Conservation (phyloP, 2,888 invertebrate species). For the Acronicta psi region DNA sequence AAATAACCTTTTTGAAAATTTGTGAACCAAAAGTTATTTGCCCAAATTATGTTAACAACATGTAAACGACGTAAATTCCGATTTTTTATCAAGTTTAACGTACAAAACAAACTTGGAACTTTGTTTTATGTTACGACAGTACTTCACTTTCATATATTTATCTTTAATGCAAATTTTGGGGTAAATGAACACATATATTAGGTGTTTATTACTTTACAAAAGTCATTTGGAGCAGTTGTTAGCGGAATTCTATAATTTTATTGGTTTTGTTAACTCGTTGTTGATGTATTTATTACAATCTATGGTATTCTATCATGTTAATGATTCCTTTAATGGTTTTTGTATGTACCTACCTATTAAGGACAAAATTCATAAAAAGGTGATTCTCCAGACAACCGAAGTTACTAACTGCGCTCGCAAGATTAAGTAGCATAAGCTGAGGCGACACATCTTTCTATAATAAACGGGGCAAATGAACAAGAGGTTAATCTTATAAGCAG, state of each 20-base stretch:
- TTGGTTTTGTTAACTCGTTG: no score
- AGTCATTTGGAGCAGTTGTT: slow-evolving; percentile 13
- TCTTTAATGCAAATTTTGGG: slow-evolving; percentile 6
- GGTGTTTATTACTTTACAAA: not conserved
- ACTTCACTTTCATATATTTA: slow-evolving; percentile 3
- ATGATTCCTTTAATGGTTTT: no score
- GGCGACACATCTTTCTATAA: no score
- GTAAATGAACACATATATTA: slow-evolving; percentile 8
- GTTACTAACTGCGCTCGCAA: no score
- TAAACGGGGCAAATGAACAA: no score
- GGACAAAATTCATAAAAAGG: no score
- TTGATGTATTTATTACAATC: no score
- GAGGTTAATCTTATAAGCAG: no score
- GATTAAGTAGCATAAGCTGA: no score
- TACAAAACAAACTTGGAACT: slow-evolving; percentile 8
- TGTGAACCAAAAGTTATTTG: slow-evolving; percentile 2
- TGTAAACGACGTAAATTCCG: slow-evolving; percentile 16
- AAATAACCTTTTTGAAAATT: slow-evolving; percentile 2
- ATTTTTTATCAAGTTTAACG: slow-evolving; percentile 18
- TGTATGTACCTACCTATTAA: no score
- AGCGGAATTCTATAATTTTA: slow-evolving; percentile 4
- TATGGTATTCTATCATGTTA: no score
- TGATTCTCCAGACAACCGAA: no score
- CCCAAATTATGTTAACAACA: slow-evolving; percentile 10
- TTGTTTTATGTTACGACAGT: slow-evolving; percentile 21